Base-by-base conservation (phyloP, 1,140 invertebrate species). In the Oedothorax gibbosus region DNA sequence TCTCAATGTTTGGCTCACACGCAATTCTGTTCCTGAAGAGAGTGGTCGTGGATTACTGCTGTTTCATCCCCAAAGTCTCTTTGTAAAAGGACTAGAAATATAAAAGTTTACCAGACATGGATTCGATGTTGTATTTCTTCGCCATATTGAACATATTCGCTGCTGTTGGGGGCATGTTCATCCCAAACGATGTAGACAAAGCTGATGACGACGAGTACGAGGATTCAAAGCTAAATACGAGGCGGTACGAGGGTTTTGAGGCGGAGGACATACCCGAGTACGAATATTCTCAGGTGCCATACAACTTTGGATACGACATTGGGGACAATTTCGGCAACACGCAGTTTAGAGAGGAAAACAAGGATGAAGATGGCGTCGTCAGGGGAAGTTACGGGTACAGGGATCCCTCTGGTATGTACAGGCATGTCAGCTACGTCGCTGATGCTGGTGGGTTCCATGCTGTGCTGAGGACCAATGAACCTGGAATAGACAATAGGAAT, bases 361-460 rank as follows among this genome's bases (percentile, higher is more conserved):
- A 79, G 57, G 84, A 87, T 50, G 86, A 73, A 60, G 65, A 86
- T 18, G 87, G 87, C 12, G 80, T 76, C 14, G 85, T 87, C 9
- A 66, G 86, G 68, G 87, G 87, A 8, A 83, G 72, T 10, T 88
- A 88, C 51, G 85, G 77, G 6, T 87, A 87, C 62, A 83, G 80
- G 14, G 87, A 88, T 57, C 35, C 86, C 11, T 15, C 71, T 18
- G 87, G 87, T 8, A 75, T 87, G n/a, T 85, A 82, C 60, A 76
- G 87, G 50, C 77, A 87, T 57, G 87, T 88, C 20, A 85, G 87
- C 54, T 88, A 88, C 60, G 83, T 82, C 14, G 87, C 87, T 51
- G 86, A 87, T 75, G 86, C 82, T 53, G 60, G 72, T 79, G 87
- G 87, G 12, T 87, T 88, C 62, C 86, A 81, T 56, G 87, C 87